A percentile compares a stretch with the other conserved stretches of the same genome.
These are phyloP conservation scores for Alitta virens DNA, from an alignment of 2,888 invertebrate species.

Conservation along the genomic window DNA sequence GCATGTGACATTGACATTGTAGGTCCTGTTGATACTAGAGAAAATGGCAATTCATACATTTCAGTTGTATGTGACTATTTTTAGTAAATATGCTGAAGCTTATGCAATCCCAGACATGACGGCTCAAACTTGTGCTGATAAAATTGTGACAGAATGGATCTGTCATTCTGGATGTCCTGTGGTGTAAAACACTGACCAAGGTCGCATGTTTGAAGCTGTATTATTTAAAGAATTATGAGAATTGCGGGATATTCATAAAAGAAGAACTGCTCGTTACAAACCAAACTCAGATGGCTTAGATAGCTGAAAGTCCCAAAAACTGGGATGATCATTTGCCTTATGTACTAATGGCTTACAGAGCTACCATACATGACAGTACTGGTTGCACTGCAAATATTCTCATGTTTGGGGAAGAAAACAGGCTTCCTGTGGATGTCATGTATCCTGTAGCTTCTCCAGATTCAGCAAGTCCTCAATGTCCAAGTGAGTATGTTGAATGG, in stretches of 20 bases:
- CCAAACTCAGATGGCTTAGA: neutral
- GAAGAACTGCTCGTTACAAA: neutral
- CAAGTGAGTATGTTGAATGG: neutral
- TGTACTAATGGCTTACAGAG: neutral
- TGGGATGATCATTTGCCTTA: neutral
- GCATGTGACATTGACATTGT: constrained; percentile 1
- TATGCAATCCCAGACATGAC: neutral
- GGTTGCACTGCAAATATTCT: neutral
- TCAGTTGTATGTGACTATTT: neutral
- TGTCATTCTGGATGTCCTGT: neutral
- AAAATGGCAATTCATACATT: neutral
- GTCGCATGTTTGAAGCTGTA: neutral
- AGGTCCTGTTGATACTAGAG: neutral
- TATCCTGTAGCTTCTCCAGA: too few relatives aligned
- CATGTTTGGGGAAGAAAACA: neutral
- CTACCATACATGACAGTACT: neutral
- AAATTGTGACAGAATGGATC: neutral
- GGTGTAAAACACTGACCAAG: neutral
- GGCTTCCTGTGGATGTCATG: neutral
- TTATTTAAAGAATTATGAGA: neutral
- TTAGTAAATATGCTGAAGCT: neutral
- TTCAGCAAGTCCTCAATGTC: neutral
- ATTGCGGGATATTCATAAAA: neutral
- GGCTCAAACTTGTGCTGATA: neutral
- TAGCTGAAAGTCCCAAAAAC: neutral